Base-by-base conservation (phyloP, 2,113 vertebrate species). In the Eptesicus fuscus region DNA sequence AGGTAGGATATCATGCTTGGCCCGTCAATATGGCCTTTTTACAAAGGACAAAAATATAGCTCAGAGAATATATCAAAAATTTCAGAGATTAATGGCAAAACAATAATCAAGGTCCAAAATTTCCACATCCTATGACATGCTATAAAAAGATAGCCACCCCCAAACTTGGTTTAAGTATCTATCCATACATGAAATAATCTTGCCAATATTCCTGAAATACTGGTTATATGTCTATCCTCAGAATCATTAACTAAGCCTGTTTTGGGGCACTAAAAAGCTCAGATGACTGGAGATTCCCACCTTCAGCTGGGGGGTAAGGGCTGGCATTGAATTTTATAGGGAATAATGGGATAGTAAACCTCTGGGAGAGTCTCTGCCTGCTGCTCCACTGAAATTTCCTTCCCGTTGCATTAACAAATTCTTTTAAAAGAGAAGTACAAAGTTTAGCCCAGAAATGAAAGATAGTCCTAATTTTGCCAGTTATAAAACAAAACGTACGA, bases 51-150 rank as follows among this genome's bases (percentile, higher is more conserved):
- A 90, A 95, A 83, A 76, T 32, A 84, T 7, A 80, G 30, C 53
- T 93, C 67, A 92, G 11, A 94, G 61, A 93, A 82, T 16, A n/a
- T 13, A 94, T 49, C 37, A 96, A 44, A 88, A 86, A 51, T 61
- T 88, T 74, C 78, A 92, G n/a, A 96, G 20, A 91, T n/a, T 78
- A 94, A 83, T 0, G 88, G 42, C 47, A 83, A 88, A 92, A 70
- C 32, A 76, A 91, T 63, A 94, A 83, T 67, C 9, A 92, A 80
- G 61, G 65, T 90, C 85, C 22, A 47, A 83, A 92, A 67, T 56
- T 86, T 53, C 35, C 74, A 79, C 5, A 59, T 18, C 12, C 40
- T 94, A 44, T 65, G 71, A 93, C 9, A 93, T 44, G 56, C 74
- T 79, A 73, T 77, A 47, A 83, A 93, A 32, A 85, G 61, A 71